Base-by-base conservation (phyloP, 2,888 invertebrate genomes). In the Drosophila merina region DNA sequence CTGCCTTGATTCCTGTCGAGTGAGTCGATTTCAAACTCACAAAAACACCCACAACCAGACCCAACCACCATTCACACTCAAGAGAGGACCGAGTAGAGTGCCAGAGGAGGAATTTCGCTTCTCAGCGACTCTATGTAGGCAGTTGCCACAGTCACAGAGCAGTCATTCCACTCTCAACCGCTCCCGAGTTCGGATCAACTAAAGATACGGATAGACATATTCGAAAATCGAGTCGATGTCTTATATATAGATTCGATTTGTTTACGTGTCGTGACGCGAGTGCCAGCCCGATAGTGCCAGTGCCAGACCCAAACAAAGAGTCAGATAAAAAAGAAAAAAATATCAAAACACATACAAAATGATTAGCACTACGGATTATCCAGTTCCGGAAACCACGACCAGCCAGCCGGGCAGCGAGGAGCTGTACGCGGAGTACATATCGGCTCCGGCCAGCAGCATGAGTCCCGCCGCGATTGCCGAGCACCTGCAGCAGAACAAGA, bases 401-500 rank as follows among this genome's bases (percentile, higher is more conserved):
- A 20, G 20, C 20, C 20, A 20, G 7, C 50, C n/a, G 28, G 47
- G 60, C 20, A 33, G 45, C 36, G 68, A 68, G 26, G 76, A 75
- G 45, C 64, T 75, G 44, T 83, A 75, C 12, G 86, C 86, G 49
- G 80, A 80, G 51, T 84, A 75, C 57, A 87, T 89, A 47, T 57
- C 82, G 9, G 86, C 86, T 52, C 83, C 83, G 71, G 79, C 82
- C 1, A 85, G 84, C 80, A 85, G 84, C 88, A 85, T 85, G 89
- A 85, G 84, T 57, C 86, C 89, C 36, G 79, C 86, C 28, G 79
- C 89, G 44, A 86, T 82, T 6, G 86, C 87, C 12, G 88, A 89
- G 62, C 90, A 90, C 73, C 87, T 88, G 79, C 88, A 86, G 69
- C 86, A 90, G 73, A 90, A 91, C 59, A 91, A 90, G 81, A 91